These are phyloP conservation scores for Dioctria rufipes DNA, from an alignment of 2,888 invertebrate species.

Conservation along the genomic window DNA sequence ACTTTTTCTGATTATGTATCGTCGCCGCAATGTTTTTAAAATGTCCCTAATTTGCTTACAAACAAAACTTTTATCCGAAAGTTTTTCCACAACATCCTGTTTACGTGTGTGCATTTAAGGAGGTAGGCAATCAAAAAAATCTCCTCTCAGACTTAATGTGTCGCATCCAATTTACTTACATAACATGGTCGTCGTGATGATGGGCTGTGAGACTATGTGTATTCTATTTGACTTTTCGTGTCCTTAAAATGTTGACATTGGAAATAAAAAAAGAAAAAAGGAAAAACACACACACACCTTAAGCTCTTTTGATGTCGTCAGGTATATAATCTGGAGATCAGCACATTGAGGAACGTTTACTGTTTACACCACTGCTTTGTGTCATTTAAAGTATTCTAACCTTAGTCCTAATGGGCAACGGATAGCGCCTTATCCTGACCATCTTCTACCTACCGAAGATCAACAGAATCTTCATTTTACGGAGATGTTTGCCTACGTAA, in stretches of 20 bases:
- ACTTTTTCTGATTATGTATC: too few species aligned
- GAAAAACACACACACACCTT: not conserved
- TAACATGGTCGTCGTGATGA: not conserved
- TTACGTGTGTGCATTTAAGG: too few species aligned
- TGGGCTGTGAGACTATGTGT: not conserved
- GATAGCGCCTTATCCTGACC: slow-evolving; percentile 44
- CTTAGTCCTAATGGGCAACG: slow-evolving; percentile 41
- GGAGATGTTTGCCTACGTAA: slow-evolving; percentile 20
- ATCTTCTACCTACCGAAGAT: slow-evolving; percentile 25
- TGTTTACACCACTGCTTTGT: not conserved
- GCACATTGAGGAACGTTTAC: not conserved
- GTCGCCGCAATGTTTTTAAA: too few species aligned
- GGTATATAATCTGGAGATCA: slow-evolving; percentile 34
- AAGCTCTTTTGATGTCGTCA: slow-evolving; percentile 14
- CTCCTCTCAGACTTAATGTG: not conserved
- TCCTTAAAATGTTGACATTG: slow-evolving; percentile 32
- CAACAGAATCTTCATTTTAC: not conserved
- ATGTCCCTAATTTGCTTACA: too few species aligned
- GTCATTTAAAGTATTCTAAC: slow-evolving; percentile 23
- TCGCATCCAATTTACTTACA: slow-evolving; percentile 13
- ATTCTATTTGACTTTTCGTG: slow-evolving; percentile 1
- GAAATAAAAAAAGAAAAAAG: not conserved
- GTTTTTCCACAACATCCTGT: too few species aligned
- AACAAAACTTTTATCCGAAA: too few species aligned
- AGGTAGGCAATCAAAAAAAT: slow-evolving; percentile 12